Conservation (phyloP, 2,888 invertebrate genomes). For the Drosophila formosana region DNA sequence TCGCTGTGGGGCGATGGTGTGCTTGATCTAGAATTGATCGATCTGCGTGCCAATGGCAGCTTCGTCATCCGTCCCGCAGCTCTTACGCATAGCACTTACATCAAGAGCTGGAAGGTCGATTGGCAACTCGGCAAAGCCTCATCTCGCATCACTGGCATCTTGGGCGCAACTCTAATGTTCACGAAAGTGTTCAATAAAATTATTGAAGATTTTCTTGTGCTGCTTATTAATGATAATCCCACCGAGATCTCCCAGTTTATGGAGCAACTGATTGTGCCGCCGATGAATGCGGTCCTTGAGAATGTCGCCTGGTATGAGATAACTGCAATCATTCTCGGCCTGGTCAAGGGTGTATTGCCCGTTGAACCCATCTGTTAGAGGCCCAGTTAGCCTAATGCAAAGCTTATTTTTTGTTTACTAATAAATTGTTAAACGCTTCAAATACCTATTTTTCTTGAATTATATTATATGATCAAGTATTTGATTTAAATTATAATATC, state of each 20-base stretch:
- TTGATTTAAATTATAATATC: background rate
- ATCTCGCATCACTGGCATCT: slow-evolving; percentile 73
- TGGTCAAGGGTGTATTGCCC: slow-evolving; percentile 67
- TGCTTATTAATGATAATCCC: slow-evolving; percentile 73
- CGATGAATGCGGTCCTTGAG: slow-evolving; percentile 54
- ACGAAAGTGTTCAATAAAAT: slow-evolving; percentile 69
- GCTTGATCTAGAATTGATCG: slow-evolving; percentile 59
- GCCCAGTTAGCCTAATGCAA: background rate
- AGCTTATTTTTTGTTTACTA: background rate
- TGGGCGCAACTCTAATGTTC: slow-evolving; percentile 48
- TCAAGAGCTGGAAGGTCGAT: slow-evolving; percentile 67
- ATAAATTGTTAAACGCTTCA: background rate
- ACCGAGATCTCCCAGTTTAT: slow-evolving; percentile 63
- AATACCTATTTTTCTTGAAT: background rate
- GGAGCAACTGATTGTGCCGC: slow-evolving; percentile 64
- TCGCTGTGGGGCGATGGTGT: slow-evolving; percentile 70
- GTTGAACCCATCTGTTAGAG: slow-evolving; percentile 66
- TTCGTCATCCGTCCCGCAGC: slow-evolving; percentile 70
- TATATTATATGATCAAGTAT: background rate
- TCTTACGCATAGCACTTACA: slow-evolving; percentile 48
- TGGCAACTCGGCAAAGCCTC: slow-evolving; percentile 63
- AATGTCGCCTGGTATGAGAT: slow-evolving; percentile 71
- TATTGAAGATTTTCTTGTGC: slow-evolving; percentile 67
- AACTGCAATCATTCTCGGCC: slow-evolving; percentile 65
- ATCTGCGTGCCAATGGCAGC: slow-evolving; percentile 72